phyloP scores from a whole-genome alignment of 2,113 vertebrate genomes.

The Entosphenus tridentatus region DNA sequence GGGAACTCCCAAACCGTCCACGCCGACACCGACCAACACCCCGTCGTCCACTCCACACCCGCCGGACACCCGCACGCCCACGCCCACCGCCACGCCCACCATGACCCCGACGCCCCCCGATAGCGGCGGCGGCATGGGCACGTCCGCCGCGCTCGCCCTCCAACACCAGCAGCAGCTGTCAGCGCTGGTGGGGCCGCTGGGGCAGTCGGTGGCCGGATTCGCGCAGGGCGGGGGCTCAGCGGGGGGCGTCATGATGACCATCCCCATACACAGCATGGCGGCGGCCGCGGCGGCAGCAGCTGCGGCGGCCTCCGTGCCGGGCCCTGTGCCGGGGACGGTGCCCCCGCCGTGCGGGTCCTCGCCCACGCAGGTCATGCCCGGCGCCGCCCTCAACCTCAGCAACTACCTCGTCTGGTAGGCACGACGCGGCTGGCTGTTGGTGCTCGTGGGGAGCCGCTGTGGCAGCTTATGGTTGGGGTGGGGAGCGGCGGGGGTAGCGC shows the following conservation, averaged over 20 bases:
- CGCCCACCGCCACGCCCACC: constrained; percentile 43
- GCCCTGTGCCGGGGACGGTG: too few relatives aligned
- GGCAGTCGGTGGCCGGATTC: constrained; percentile 1
- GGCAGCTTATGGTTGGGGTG: too few relatives aligned
- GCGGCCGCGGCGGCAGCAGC: constrained; percentile 44
- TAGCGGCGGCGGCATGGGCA: constrained; percentile 35
- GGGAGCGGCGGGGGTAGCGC: too few relatives aligned
- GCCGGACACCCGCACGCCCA: constrained; percentile 41
- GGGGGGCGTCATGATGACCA: constrained; percentile 68
- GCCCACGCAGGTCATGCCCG: constrained; percentile 67
- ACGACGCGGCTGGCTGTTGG: too few relatives aligned
- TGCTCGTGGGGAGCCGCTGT: too few relatives aligned
- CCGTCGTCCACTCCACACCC: constrained; percentile 80
- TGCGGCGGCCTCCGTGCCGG: too few relatives aligned
- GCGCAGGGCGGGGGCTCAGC: constrained; percentile 28
- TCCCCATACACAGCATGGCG: constrained; percentile 83
- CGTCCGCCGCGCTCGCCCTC: constrained; percentile 48
- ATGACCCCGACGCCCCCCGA: constrained; percentile 47
- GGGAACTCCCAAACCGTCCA: constrained; percentile 86
- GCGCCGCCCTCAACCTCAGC: constrained; percentile 79
- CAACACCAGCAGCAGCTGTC: constrained; percentile 74
- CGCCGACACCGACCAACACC: constrained; percentile 77
- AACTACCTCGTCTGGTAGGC: constrained; percentile 16
- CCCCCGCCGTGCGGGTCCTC: constrained; percentile 28
- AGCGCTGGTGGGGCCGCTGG: background rate